Conservation (phyloP, 2,888 invertebrate genomes). For the Sesia bembeciformis region DNA sequence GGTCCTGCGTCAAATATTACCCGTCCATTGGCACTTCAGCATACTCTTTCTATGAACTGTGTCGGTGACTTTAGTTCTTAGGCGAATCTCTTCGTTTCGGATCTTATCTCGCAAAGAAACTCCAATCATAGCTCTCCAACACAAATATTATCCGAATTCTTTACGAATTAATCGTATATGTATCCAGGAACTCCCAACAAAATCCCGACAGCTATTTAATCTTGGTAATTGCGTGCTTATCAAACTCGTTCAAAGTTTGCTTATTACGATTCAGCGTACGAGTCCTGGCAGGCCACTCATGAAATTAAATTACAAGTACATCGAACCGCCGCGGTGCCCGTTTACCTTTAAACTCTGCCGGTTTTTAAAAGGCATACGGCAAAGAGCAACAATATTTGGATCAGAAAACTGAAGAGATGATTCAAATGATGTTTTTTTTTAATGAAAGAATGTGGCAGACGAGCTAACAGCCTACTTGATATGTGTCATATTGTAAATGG, state of each 20-base stretch:
- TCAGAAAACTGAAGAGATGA: no score
- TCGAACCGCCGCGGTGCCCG: conserved; percentile 30
- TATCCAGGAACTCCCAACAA: no score
- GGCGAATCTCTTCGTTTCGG: no score
- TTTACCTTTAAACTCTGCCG: conserved; percentile 35
- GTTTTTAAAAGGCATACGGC: conserved; percentile 36
- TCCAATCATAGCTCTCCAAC: no score
- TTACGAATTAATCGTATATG: no score
- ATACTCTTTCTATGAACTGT: no score
- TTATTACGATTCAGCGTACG: conserved; percentile 48
- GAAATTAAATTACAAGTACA: conserved; percentile 51
- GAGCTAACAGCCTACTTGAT: neutral
- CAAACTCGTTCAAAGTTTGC: conserved; percentile 53
- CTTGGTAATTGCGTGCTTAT: conserved; percentile 24
- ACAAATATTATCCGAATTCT: no score
- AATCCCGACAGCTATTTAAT: neutral
- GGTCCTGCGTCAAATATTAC: no score
- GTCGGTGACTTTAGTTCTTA: no score
- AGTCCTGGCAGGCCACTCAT: conserved; percentile 45
- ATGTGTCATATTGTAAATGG: neutral
- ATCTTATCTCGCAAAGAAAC: no score
- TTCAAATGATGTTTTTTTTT: neutral
- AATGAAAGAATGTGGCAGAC: no score
- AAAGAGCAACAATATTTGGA: conserved; percentile 12
- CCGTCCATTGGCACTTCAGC: no score